A percentile compares a stretch with the other conserved stretches of the same genome.
Conservation (phyloP, 2,113 vertebrate species). For the Scomber scombrus region DNA sequence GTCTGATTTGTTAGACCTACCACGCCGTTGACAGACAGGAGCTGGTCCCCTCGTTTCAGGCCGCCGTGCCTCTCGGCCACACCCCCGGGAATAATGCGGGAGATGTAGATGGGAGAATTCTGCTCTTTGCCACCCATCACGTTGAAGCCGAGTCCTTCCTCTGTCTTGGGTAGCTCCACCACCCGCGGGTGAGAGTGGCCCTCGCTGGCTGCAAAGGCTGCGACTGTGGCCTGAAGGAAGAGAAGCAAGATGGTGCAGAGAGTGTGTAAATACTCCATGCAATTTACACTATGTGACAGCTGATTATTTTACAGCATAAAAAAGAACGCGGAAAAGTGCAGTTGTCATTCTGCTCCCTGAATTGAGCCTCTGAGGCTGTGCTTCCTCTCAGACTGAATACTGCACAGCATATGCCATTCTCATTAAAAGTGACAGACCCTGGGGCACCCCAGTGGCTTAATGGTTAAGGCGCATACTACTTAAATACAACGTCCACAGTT, state of each 20-base stretch:
- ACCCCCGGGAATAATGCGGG: constrained; percentile 98
- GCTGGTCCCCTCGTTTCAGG: constrained; percentile 98
- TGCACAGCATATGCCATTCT: no score
- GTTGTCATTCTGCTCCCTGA: no score
- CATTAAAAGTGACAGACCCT: no score
- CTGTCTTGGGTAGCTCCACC: constrained; percentile 98
- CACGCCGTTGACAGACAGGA: constrained; percentile 98
- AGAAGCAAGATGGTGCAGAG: constrained; percentile 30
- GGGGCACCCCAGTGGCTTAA: no score
- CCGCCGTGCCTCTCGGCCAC: constrained; percentile 97
- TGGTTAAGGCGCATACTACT: no score
- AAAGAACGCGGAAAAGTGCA: background rate
- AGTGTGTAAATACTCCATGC: no score
- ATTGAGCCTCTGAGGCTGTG: no score
- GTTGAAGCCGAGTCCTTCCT: constrained; percentile 99
- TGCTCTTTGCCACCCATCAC: constrained; percentile 99
- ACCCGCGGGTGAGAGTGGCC: constrained; percentile 98
- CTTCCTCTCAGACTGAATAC: no score
- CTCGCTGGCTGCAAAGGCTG: constrained; percentile 98
- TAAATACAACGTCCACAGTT: no score
- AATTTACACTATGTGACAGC: no score
- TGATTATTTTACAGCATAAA: background rate
- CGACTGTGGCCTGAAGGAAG: constrained; percentile 94
- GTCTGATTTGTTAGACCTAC: constrained; percentile 80
- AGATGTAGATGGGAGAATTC: constrained; percentile 99